phyloP scores from a whole-genome alignment of 2,797 vertebrate species.

The Gambelia wislizenii region DNA sequence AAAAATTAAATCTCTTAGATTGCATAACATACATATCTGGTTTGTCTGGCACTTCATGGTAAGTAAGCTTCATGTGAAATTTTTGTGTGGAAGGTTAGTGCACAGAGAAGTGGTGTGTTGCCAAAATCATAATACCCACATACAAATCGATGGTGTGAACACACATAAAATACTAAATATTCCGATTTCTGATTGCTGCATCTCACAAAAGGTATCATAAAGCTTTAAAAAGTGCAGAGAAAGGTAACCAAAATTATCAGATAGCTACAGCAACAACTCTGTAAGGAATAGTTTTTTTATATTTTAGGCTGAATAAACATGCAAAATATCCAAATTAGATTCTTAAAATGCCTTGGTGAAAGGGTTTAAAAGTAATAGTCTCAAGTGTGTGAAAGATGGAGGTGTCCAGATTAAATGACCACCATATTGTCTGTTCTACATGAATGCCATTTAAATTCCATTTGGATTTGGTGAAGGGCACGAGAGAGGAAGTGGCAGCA shows the following conservation, averaged over 20 bases:
- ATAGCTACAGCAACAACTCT: neutral
- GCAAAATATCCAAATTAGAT: too few relatives aligned
- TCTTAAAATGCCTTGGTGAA: neutral
- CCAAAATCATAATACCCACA: neutral
- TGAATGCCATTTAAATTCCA: too few relatives aligned
- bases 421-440: neutral
- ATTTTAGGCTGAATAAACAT: neutral
- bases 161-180: neutral
- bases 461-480: too few relatives aligned
- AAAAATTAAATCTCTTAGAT: slow-evolving; percentile 85
- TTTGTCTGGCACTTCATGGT: slow-evolving; percentile 91
- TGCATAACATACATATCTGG: slow-evolving; percentile 84
- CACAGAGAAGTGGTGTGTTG: neutral
- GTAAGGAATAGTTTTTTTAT: neutral
- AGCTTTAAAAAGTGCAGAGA: neutral
- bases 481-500: too few relatives aligned
- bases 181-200: neutral
- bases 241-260: neutral
- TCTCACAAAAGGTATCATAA: neutral
- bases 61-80: slow-evolving; percentile 44
- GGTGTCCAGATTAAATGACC: too few relatives aligned
- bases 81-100: neutral
- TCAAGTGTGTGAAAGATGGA: too few relatives aligned
- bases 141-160: neutral
- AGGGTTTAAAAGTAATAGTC: too few relatives aligned